Evolutionary conservation across 2,797 vertebrate species (phyloP), one percentile per base, ranked within the genome.

Genomic region (Carduelis carduelis): DNA sequence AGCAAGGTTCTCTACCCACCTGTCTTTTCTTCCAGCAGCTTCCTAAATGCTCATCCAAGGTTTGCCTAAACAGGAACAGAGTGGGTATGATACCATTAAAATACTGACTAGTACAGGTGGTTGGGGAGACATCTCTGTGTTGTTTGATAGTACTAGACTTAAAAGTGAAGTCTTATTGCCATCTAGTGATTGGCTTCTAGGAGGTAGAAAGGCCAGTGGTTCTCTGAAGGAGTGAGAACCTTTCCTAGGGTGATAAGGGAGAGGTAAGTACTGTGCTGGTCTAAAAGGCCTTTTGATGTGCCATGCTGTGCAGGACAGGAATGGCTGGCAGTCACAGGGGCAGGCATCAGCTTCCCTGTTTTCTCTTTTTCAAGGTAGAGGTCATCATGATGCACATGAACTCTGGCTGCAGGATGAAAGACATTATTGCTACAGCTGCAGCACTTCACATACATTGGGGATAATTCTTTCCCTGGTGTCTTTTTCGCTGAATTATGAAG

Each of bases 121-220:
- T 65, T 63, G 12, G 34, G n/a, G 39, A 71, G 57, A 21, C 24
- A 66, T 24, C 46, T 83, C 30, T 75, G 16, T 72, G 43, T 34
- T 77, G 32, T 72, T 89, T 57, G 65, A 43, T 94, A 65, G 23
- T 63, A 53, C 28, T 72, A 20, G 35, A 35, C 30, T 83, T 85
- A 56, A 85, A 95, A 90, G 30, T 83, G 80, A 96, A 78, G 92
- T 86, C 84, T 64, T 95, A 0, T 95, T 95, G 95, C 95, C 95
- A 96, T 96, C 96, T 97, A 97, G 95, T 96, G 96, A 96, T 94
- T 96, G 68, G 59, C 79, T 91, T 82, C 52, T 68, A 41, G 69
- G 77, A 89, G 59, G 47, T 35, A 27, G 72, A 81, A 87, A 44
- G 61, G 65, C n/a, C 52, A 83, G 13, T 2, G 1, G 13, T 14